Evolutionary conservation across 2,888 invertebrate genomes (phyloP).

Genomic region (Conomelus anceps): DNA sequence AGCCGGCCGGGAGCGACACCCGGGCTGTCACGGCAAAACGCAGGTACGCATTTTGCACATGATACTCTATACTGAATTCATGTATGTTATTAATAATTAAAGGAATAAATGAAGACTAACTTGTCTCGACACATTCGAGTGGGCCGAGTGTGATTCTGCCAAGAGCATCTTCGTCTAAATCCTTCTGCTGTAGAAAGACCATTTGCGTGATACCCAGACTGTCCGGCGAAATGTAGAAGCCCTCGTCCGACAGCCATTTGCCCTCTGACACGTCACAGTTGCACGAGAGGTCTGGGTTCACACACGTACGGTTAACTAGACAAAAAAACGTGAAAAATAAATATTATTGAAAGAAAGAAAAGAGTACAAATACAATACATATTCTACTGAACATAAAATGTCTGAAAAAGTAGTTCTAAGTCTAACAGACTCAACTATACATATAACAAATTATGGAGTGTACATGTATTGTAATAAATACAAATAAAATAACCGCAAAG

Average conservation of each 20-base stretch:
- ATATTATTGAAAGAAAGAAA: not conserved
- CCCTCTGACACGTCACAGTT: slow-evolving; percentile 85
- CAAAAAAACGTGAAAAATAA: slow-evolving; percentile 7
- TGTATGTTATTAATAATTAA: too few species aligned
- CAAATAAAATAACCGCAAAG: too few species aligned
- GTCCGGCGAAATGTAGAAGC: slow-evolving; percentile 68
- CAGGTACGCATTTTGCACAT: too few species aligned
- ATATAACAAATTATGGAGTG: too few species aligned
- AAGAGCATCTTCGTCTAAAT: slow-evolving; percentile 72
- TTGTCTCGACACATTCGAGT: slow-evolving; percentile 88
- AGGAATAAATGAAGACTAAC: slow-evolving; percentile 55
- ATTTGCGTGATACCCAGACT: slow-evolving; percentile 86
- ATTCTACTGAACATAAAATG: too few species aligned
- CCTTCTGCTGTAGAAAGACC: slow-evolving; percentile 81
- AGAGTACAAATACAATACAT: too few species aligned
- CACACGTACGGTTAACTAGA: slow-evolving; percentile 70
- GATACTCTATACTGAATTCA: too few species aligned
- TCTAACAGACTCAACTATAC: too few species aligned
- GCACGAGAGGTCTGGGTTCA: slow-evolving; percentile 73
- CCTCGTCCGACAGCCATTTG: slow-evolving; percentile 86
- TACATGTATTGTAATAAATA: too few species aligned
- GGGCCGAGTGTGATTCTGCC: slow-evolving; percentile 85
- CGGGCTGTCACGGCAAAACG: too few species aligned
- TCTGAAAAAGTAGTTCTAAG: too few species aligned
- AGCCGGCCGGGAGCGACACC: too few species aligned